These are phyloP conservation scores for Aleiodes sp. DNA, from an alignment of 1,140 invertebrate species.

Conservation along the genomic window DNA sequence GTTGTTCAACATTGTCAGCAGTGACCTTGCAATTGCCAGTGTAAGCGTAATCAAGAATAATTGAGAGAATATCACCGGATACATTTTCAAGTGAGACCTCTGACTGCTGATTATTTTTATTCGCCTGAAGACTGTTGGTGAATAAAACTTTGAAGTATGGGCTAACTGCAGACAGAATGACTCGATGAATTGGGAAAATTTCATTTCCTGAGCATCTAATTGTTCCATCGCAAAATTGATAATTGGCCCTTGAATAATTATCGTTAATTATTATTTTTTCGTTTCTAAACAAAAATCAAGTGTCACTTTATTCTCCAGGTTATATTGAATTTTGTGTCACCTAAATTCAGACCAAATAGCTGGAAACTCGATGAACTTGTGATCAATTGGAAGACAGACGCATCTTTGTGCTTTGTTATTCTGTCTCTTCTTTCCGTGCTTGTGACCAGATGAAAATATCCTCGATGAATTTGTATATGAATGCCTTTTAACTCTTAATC, in stretches of 20 bases:
- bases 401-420: constrained; percentile 46
- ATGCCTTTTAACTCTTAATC: not conserved
- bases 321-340: constrained; percentile 29
- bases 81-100: constrained; percentile 78
- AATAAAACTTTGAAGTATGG: constrained; percentile 87
- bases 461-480: not conserved
- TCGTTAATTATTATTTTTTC: not conserved
- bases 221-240: constrained; percentile 82
- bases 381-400: constrained; percentile 52
- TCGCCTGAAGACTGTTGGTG: constrained; percentile 75
- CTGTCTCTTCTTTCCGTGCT: constrained; percentile 39
- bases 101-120: constrained; percentile 65
- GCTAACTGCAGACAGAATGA: constrained; percentile 84
- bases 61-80: constrained; percentile 74
- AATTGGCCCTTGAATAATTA: constrained; percentile 66
- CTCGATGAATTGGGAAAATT: constrained; percentile 80
- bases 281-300: too few relatives aligned
- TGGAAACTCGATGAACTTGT: constrained; percentile 68
- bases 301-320: too few relatives aligned
- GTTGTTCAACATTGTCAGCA: constrained; percentile 78
- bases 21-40: constrained; percentile 76
- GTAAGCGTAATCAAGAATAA: constrained; percentile 85
- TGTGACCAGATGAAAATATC: not conserved
- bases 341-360: constrained; percentile 73
- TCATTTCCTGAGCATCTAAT: constrained; percentile 76